These are phyloP conservation scores for Ylistrum balloti DNA, from an alignment of 1,140 invertebrate genomes.

Conservation along the genomic window DNA sequence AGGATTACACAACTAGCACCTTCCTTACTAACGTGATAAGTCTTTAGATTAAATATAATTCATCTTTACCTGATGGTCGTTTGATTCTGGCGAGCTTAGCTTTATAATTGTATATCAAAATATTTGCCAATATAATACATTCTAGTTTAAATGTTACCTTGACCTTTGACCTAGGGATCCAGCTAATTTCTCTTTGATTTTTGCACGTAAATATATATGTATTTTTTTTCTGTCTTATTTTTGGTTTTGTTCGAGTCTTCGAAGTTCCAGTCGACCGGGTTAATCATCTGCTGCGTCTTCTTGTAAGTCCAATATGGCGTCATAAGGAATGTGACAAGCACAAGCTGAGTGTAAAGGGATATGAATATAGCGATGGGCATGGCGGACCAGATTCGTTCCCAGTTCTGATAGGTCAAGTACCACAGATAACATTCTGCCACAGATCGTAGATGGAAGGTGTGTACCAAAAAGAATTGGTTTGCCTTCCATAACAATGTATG, in stretches of 20 bases:
- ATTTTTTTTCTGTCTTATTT: too few relatives aligned
- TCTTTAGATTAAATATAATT: too few relatives aligned
- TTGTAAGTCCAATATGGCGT: slow-evolving; percentile 81
- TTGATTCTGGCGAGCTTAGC: too few relatives aligned
- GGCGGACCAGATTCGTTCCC: slow-evolving; percentile 67
- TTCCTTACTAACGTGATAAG: too few relatives aligned
- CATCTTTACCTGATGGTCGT: too few relatives aligned
- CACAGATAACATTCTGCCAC: slow-evolving; percentile 76
- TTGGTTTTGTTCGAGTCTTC: slow-evolving; percentile 69
- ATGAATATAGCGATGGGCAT: slow-evolving; percentile 74
- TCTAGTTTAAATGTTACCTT: too few relatives aligned
- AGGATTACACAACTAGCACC: too few relatives aligned
- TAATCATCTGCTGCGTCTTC: slow-evolving; percentile 79
- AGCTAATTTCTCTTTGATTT: too few relatives aligned
- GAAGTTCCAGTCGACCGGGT: slow-evolving; percentile 79
- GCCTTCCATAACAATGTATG: slow-evolving; percentile 75
- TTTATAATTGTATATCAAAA: too few relatives aligned
- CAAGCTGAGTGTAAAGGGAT: slow-evolving; percentile 71
- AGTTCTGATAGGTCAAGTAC: slow-evolving; percentile 75
- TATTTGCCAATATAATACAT: too few relatives aligned
- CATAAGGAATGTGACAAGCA: slow-evolving; percentile 75
- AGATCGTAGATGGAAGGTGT: slow-evolving; percentile 78
- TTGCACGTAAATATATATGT: too few relatives aligned
- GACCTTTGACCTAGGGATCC: too few relatives aligned
- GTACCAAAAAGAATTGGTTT: slow-evolving; percentile 78